phyloP scores from a whole-genome alignment of 1,140 invertebrate genomes.

The Drosophila kohkoa region DNA sequence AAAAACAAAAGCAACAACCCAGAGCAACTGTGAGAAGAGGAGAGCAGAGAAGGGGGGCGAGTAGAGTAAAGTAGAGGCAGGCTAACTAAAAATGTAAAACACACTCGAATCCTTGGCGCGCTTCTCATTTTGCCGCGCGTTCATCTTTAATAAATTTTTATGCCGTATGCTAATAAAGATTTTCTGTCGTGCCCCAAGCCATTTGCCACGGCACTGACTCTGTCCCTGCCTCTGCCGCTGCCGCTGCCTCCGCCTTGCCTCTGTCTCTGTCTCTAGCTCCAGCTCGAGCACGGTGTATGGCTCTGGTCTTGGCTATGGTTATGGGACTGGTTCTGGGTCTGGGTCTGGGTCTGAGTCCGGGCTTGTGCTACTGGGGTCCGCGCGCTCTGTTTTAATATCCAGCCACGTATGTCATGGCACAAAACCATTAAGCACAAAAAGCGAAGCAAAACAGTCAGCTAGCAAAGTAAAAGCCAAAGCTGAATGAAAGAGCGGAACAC shows the following conservation, averaged over 20 bases:
- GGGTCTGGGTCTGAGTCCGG: not conserved
- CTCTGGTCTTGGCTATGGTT: slow-evolving; percentile 13
- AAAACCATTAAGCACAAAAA: slow-evolving; percentile 79
- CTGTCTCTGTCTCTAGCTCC: not conserved
- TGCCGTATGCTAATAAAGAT: slow-evolving; percentile 83
- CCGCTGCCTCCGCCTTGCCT: not conserved
- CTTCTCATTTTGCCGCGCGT: slow-evolving; percentile 44
- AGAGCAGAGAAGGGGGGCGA: not conserved
- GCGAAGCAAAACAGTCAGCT: slow-evolving; percentile 63
- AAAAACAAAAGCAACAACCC: slow-evolving; percentile 43
- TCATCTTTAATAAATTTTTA: slow-evolving; percentile 84
- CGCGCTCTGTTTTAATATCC: slow-evolving; percentile 70
- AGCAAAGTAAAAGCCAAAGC: slow-evolving; percentile 54
- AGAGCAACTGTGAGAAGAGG: not conserved
- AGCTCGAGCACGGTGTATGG: slow-evolving; percentile 17
- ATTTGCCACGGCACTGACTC: slow-evolving; percentile 46
- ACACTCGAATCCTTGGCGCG: slow-evolving; percentile 40
- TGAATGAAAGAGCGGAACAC: slow-evolving; percentile 46
- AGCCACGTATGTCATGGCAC: slow-evolving; percentile 82
- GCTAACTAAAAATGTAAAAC: slow-evolving; percentile 50
- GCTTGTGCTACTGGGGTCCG: slow-evolving; percentile 18
- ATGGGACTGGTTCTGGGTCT: not conserved
- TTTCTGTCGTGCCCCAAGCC: slow-evolving; percentile 68
- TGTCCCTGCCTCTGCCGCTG: not conserved
- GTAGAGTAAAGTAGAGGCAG: not conserved